Evolutionary conservation across 2,797 vertebrate genomes (phyloP).

Genomic region (Borostomias antarcticus): DNA sequence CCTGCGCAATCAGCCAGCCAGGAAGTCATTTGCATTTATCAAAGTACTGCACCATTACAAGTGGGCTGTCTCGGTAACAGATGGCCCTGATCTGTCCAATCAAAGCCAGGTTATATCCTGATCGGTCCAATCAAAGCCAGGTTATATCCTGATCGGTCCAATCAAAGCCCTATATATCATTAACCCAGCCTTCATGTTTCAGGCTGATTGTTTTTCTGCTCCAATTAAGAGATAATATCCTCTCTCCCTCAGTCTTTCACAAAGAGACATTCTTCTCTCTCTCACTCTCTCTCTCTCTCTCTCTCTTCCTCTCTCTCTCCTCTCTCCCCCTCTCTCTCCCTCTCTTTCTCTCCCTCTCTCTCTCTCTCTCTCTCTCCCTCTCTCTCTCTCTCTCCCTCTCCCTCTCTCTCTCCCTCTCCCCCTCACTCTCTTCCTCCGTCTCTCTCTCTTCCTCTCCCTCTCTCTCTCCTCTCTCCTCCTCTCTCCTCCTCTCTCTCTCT

Average conservation of each 20-base stretch:
- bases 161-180: not conserved
- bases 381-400: not conserved
- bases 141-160: not conserved
- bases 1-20: constrained; percentile 15
- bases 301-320: not conserved
- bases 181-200: not conserved
- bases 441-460: not conserved
- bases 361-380: not conserved
- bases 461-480: not conserved
- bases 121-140: constrained; percentile 3
- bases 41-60: constrained; percentile 8
- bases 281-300: not conserved
- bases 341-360: not conserved
- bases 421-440: not conserved
- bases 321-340: too few relatives aligned
- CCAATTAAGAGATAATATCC: constrained; percentile 1
- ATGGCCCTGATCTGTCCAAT: constrained; percentile 11
- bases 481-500: not conserved
- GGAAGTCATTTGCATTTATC: constrained; percentile 23
- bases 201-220: constrained; percentile 4
- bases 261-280: not conserved
- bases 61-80: constrained; percentile 1
- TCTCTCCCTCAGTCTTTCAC: not conserved
- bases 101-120: not conserved
- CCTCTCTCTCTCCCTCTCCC: not conserved